Evolutionary conservation across 2,797 vertebrate genomes (phyloP).

Genomic region (Eupleurogrammus muticus): DNA sequence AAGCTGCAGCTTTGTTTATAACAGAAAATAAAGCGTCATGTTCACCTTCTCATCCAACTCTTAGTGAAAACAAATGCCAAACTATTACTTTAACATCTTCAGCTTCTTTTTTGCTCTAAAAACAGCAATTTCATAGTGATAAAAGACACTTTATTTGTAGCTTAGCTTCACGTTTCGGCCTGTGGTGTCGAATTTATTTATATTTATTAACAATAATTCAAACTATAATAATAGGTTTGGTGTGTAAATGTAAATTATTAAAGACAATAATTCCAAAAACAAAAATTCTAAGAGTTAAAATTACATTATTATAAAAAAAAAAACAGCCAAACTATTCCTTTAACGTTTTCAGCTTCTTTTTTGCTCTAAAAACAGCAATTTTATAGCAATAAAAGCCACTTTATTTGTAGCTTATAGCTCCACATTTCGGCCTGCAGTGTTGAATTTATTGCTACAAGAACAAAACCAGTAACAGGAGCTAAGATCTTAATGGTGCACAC

Average conservation of each 20-base stretch:
- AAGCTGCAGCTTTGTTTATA: background rate
- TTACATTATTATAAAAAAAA: no score
- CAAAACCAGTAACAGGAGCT: constrained; percentile 6
- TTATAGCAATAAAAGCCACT: background rate
- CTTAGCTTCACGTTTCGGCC: background rate
- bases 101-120: background rate
- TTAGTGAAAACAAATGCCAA: background rate
- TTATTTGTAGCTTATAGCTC: background rate
- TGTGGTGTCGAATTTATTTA: background rate
- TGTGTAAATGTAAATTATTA: no score
- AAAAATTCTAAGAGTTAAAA: no score
- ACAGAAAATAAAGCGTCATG: background rate
- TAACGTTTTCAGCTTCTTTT: background rate
- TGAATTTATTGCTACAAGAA: constrained; percentile 14
- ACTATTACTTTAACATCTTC: background rate
- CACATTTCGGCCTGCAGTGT: background rate
- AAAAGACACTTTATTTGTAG: background rate
- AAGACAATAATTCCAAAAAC: no score
- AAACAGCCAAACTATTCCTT: background rate
- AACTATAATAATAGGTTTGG: no score
- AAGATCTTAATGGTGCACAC: constrained; percentile 13
- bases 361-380: background rate
- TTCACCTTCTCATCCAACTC: background rate
- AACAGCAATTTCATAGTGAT: background rate
- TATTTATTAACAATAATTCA: no score